phyloP scores from a whole-genome alignment of 2,113 vertebrate genomes.

The Passer domesticus region DNA sequence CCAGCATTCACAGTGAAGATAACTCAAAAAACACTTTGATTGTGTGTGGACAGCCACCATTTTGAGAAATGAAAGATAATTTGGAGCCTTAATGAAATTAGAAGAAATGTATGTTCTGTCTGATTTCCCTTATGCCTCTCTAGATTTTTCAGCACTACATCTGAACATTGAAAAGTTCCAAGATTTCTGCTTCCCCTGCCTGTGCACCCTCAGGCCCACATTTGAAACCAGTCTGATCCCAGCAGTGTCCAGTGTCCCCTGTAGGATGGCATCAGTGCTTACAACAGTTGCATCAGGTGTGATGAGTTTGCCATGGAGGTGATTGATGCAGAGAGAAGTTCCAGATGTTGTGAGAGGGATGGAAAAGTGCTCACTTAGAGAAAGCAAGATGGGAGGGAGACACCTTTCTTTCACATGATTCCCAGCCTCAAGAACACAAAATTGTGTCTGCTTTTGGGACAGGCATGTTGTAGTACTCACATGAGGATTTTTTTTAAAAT shows the following conservation, averaged over 20 bases:
- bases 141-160: neutral
- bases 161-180: neutral
- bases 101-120: neutral
- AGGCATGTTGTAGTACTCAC: neutral
- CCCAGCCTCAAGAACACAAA: neutral
- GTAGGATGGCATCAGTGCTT: neutral
- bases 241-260: neutral
- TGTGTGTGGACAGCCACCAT: neutral
- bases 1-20: neutral
- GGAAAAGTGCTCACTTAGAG: neutral
- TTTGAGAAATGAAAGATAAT: neutral
- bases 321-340: rapidly evolving
- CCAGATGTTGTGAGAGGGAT: neutral
- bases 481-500: neutral
- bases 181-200: neutral
- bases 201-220: rapidly evolving
- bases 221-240: neutral
- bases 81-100: neutral
- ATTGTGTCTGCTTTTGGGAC: neutral
- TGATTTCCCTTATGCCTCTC: neutral
- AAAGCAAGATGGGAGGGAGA: neutral
- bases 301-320: neutral
- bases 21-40: neutral
- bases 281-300: rapidly evolving
- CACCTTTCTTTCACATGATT: rapidly evolving